Percentiles rank a stretch among this genome's conserved stretches.
Evolutionary conservation across 1,140 invertebrate genomes (phyloP).

Genomic region (Paraescarpia echinospica): DNA sequence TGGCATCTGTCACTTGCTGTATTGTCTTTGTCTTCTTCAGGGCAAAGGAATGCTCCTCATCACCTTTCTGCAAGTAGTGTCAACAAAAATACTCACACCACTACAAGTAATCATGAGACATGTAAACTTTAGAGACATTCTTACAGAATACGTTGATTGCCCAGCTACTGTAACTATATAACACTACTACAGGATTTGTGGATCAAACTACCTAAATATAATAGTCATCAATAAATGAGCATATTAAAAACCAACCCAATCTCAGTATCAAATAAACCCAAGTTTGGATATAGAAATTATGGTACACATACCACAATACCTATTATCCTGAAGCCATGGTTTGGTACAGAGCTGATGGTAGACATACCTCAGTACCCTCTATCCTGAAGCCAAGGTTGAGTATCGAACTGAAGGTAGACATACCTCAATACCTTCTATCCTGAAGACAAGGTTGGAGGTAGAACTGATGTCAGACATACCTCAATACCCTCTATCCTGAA

Average conservation of each 20-base stretch:
- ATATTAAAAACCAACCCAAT: no score
- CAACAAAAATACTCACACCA: background rate
- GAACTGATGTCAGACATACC: background rate
- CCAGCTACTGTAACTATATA: no score
- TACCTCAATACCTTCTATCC: background rate
- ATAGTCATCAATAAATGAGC: no score
- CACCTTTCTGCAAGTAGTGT: background rate
- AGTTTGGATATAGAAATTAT: background rate
- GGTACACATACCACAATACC: conserved; percentile 74
- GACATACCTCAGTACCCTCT: background rate
- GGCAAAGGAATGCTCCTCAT: conserved; percentile 60
- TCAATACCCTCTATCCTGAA: background rate
- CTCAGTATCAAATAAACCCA: background rate
- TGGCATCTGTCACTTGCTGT: conserved; percentile 79
- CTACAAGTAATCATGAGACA: background rate
- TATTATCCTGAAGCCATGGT: conserved; percentile 93
- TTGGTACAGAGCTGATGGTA: conserved; percentile 92
- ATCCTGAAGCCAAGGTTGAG: background rate
- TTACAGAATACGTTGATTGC: no score
- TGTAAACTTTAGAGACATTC: background rate
- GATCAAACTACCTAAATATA: no score
- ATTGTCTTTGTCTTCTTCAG: conserved; percentile 92
- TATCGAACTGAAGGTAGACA: background rate
- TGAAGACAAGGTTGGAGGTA: background rate
- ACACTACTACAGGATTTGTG: no score